phyloP scores from a whole-genome alignment of 2,797 vertebrate genomes.

The Bovichtus diacanthus region DNA sequence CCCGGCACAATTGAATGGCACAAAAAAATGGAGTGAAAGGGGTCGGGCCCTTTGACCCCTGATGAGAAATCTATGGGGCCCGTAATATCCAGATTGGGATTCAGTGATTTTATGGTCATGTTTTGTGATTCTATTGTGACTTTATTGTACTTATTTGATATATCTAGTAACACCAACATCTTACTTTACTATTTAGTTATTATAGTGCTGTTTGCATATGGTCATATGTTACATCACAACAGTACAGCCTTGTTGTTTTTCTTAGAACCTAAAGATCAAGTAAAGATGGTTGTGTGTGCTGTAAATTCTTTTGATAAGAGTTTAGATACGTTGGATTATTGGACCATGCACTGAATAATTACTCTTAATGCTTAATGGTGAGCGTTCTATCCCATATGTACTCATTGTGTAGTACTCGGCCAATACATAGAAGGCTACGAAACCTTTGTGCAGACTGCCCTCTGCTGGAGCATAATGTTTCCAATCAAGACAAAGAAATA shows the following conservation, averaged over 20 bases:
- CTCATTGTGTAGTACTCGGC: conserved; percentile 11
- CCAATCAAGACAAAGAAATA: conserved; percentile 6
- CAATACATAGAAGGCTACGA: neutral
- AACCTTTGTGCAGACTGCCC: conserved; percentile 75
- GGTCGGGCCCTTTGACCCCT: conserved; percentile 28
- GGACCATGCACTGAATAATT: conserved; percentile 7
- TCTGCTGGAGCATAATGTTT: conserved; percentile 66
- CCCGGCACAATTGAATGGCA: conserved; percentile 2
- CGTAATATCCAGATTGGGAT: neutral
- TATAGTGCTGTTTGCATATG: neutral
- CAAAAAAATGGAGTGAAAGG: conserved; percentile 19
- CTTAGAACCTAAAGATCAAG: neutral
- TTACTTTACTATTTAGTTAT: neutral
- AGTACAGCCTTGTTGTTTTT: neutral
- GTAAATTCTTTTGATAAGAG: neutral
- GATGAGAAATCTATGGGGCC: neutral
- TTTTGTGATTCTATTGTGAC: neutral
- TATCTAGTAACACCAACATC: neutral
- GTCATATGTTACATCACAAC: too few species aligned
- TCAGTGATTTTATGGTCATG: neutral
- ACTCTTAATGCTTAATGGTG: neutral
- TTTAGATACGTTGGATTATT: conserved; percentile 3
- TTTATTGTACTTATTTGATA: neutral
- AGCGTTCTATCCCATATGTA: conserved; percentile 20
- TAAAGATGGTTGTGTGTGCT: neutral